Evolutionary conservation across 2,797 vertebrate species (phyloP).

Genomic region (Poecilia gillii): DNA sequence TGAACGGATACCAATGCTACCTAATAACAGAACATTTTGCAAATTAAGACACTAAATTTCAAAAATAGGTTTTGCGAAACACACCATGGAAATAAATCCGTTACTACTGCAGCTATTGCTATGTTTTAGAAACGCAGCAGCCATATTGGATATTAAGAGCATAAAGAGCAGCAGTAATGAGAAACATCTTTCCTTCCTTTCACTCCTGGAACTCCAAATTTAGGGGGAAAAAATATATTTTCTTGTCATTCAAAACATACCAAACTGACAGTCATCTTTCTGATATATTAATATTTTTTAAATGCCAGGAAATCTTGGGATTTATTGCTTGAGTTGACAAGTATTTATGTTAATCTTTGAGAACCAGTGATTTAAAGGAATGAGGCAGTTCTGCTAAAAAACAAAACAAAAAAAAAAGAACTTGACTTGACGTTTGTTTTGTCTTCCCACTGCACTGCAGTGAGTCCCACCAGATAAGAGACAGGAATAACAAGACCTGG

Average conservation of each 20-base stretch:
- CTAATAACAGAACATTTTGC: background rate
- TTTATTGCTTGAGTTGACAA: background rate
- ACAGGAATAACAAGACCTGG: slow-evolving; percentile 13
- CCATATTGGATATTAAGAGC: background rate
- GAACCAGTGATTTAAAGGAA: background rate
- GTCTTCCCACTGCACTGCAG: slow-evolving; percentile 5
- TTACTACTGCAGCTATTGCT: background rate
- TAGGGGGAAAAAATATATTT: background rate
- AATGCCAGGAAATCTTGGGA: background rate
- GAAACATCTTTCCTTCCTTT: background rate
- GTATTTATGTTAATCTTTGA: background rate
- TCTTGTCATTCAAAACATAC: background rate
- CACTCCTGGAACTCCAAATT: background rate
- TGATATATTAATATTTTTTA: background rate
- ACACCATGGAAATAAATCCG: background rate
- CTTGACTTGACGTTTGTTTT: slow-evolving; percentile 23
- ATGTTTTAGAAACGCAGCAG: background rate
- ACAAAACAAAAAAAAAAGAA: background rate
- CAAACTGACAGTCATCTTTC: background rate
- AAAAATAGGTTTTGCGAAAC: background rate
- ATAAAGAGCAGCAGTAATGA: background rate
- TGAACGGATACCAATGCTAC: background rate
- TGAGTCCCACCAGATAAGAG: slow-evolving; percentile 14
- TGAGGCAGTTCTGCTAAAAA: background rate
- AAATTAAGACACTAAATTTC: background rate